Evolutionary conservation across 2,888 invertebrate genomes (phyloP).

Genomic region (Pocota personata): DNA sequence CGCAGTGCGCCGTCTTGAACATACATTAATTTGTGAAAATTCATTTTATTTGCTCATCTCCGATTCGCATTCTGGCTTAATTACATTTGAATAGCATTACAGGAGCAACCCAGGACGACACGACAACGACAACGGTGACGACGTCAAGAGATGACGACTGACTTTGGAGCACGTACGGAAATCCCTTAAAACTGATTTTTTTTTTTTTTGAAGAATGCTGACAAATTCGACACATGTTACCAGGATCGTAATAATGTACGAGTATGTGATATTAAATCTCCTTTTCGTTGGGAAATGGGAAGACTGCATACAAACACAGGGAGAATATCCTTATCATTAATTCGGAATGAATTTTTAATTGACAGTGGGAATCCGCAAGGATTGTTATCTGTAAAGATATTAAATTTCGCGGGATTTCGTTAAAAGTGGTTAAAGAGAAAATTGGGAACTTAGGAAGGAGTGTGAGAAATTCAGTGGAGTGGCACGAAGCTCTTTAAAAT

Average conservation of each 20-base stretch:
- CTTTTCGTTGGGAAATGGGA: not conserved
- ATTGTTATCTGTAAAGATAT: not conserved
- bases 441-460: too few relatives aligned
- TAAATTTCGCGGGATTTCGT: not conserved
- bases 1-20: constrained; percentile 42
- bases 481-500: too few relatives aligned
- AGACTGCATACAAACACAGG: not conserved
- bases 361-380: constrained; percentile 13
- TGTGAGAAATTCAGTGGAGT: too few relatives aligned
- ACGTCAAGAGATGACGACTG: constrained; percentile 38
- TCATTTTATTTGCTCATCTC: constrained; percentile 73
- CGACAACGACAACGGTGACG: constrained; percentile 28
- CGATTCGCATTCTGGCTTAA: constrained; percentile 71
- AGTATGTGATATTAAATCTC: constrained; percentile 37
- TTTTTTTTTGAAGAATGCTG: constrained; percentile 31
- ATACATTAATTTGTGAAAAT: constrained; percentile 73
- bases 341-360: constrained; percentile 58
- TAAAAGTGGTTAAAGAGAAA: not conserved
- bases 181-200: constrained; percentile 57
- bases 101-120: constrained; percentile 32
- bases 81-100: constrained; percentile 72
- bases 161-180: constrained; percentile 55
- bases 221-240: constrained; percentile 71
- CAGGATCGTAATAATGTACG: constrained; percentile 37
- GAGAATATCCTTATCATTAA: constrained; percentile 41